phyloP scores from a whole-genome alignment of 2,888 invertebrate genomes.

The Mythimna albipuncta region DNA sequence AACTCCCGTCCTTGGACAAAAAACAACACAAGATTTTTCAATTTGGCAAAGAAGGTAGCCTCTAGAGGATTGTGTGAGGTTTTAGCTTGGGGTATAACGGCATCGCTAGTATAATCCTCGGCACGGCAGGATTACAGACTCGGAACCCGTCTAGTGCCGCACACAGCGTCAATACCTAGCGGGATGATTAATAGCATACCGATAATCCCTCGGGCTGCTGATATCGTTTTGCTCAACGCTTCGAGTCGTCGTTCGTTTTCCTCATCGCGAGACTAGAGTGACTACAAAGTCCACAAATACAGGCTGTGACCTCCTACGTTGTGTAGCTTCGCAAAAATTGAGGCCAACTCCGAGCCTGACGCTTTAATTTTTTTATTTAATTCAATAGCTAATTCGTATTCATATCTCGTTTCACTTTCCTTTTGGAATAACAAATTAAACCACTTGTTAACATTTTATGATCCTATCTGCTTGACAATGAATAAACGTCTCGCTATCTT shows the following conservation, averaged over 20 bases:
- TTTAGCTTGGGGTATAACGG: conserved; percentile 53
- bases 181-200: conserved; percentile 81
- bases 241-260: conserved; percentile 42
- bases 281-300: conserved; percentile 50
- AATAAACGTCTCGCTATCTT: neutral
- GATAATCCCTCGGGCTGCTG: conserved; percentile 77
- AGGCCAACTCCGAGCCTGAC: conserved; percentile 35
- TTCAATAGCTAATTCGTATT: conserved; percentile 65
- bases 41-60: conserved; percentile 65
- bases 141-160: conserved; percentile 65
- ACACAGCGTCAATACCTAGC: conserved; percentile 75
- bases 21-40: conserved; percentile 65
- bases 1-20: conserved; percentile 47
- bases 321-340: conserved; percentile 22
- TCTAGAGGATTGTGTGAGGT: conserved; percentile 50
- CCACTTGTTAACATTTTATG: conserved; percentile 54
- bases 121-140: conserved; percentile 71
- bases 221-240: conserved; percentile 72
- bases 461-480: conserved; percentile 42
- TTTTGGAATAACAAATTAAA: conserved; percentile 65
- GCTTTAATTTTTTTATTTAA: conserved; percentile 57
- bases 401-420: conserved; percentile 66
- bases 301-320: conserved; percentile 24
- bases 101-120: conserved; percentile 67
- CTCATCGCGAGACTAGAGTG: conserved; percentile 36